Evolutionary conservation across 2,113 vertebrate genomes (phyloP).

Genomic region (Dicerorhinus sumatrensis): DNA sequence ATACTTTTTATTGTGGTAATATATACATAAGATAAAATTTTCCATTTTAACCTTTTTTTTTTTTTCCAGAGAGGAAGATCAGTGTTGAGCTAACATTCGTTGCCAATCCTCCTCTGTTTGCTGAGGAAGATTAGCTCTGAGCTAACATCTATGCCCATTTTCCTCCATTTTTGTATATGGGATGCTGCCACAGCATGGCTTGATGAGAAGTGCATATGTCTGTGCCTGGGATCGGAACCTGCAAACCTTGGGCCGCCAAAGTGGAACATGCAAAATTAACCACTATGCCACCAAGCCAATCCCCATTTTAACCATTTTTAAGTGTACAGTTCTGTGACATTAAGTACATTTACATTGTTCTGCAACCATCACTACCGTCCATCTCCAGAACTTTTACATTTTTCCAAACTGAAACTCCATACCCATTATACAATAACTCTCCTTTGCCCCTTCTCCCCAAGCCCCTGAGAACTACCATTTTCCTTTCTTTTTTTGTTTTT

Average conservation of each 20-base stretch:
- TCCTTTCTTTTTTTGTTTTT: not conserved
- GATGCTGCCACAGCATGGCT: no score
- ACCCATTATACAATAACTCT: not conserved
- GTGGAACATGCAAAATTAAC: no score
- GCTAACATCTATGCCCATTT: no score
- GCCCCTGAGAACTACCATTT: not conserved
- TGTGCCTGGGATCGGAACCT: no score
- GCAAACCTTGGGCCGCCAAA: no score
- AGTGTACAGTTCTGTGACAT: not conserved
- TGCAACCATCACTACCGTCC: not conserved
- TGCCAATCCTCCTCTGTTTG: no score
- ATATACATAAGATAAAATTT: not conserved
- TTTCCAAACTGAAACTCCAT: not conserved
- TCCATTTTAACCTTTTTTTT: not conserved
- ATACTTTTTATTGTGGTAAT: not conserved
- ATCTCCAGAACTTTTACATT: not conserved
- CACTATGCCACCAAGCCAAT: no score
- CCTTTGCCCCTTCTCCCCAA: not conserved
- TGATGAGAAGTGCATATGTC: no score
- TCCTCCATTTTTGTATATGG: no score
- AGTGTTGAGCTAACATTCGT: no score
- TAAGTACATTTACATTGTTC: not conserved
- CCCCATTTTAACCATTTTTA: not conserved
- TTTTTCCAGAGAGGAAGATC: no score
- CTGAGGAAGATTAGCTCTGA: no score